These are phyloP conservation scores for Lynx canadensis DNA, from an alignment of 2,113 vertebrate species.

Conservation along the genomic window DNA sequence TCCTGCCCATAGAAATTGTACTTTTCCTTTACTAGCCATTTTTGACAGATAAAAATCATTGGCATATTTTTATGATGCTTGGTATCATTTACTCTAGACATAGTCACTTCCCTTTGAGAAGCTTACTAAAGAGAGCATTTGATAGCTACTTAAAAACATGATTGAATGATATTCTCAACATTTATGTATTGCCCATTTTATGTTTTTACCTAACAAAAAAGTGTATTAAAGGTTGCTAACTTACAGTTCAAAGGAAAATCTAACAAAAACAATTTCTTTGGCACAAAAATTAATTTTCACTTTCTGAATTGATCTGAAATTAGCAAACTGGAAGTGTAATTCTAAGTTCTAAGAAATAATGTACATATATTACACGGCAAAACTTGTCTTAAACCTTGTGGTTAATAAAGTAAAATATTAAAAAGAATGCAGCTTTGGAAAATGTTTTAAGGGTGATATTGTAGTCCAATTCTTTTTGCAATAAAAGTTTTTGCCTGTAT, in stretches of 20 bases:
- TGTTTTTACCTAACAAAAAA: constrained; percentile 40
- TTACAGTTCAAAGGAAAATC: background rate
- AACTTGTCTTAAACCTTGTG: background rate
- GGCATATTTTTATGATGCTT: constrained; percentile 60
- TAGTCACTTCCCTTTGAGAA: constrained; percentile 63
- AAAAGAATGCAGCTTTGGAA: background rate
- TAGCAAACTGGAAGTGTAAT: background rate
- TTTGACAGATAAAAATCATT: constrained; percentile 53
- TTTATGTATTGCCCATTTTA: constrained; percentile 61
- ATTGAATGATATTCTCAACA: constrained; percentile 46
- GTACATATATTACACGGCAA: background rate
- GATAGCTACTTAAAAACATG: constrained; percentile 65
- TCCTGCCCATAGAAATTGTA: background rate
- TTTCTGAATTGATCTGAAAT: background rate
- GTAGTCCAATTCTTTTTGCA: background rate
- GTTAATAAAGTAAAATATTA: constrained; percentile 21
- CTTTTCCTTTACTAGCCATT: background rate
- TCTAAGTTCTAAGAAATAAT: constrained; percentile 36
- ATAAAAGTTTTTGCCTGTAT: background rate
- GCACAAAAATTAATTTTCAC: constrained; percentile 1
- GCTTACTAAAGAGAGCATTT: constrained; percentile 42
- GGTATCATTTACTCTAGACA: constrained; percentile 65
- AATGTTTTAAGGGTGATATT: background rate
- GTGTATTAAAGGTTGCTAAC: background rate
- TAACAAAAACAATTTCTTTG: constrained; percentile 11